Conservation (phyloP, 2,113 vertebrate species). For the Gila orcuttii region DNA sequence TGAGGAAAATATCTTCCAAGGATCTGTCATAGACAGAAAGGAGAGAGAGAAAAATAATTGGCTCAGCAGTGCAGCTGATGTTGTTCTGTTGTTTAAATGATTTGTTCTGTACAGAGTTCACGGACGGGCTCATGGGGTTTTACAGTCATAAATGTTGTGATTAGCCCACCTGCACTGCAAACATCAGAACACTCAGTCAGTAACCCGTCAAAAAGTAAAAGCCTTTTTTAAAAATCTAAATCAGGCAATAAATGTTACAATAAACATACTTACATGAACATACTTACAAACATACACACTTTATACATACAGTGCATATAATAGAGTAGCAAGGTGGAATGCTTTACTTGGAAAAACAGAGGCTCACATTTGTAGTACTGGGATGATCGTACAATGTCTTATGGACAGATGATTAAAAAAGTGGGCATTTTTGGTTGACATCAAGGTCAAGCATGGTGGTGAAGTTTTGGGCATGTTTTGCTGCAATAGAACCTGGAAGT, state of each 20-base stretch:
- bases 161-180: not conserved
- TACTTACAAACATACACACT: not conserved
- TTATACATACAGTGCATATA: not conserved
- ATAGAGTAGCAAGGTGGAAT: not conserved
- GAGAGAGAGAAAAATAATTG: constrained; percentile 43
- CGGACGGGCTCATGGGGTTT: not conserved
- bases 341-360: not conserved
- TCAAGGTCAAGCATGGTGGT: not conserved
- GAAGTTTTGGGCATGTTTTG: not conserved
- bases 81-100: constrained; percentile 37
- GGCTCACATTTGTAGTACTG: not conserved
- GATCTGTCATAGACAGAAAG: constrained; percentile 29
- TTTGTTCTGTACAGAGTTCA: constrained; percentile 25
- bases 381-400: not conserved
- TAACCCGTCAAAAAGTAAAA: not conserved
- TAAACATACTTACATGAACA: too few relatives aligned
- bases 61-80: constrained; percentile 45
- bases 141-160: constrained; percentile 6
- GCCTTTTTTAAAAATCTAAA: not conserved
- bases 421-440: not conserved
- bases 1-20: constrained; percentile 46
- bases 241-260: not conserved
- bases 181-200: not conserved
- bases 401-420: not conserved
- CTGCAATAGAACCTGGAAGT: not conserved